These are phyloP conservation scores for Protodeltote pygarga DNA, from an alignment of 2,888 invertebrate species.

Conservation along the genomic window DNA sequence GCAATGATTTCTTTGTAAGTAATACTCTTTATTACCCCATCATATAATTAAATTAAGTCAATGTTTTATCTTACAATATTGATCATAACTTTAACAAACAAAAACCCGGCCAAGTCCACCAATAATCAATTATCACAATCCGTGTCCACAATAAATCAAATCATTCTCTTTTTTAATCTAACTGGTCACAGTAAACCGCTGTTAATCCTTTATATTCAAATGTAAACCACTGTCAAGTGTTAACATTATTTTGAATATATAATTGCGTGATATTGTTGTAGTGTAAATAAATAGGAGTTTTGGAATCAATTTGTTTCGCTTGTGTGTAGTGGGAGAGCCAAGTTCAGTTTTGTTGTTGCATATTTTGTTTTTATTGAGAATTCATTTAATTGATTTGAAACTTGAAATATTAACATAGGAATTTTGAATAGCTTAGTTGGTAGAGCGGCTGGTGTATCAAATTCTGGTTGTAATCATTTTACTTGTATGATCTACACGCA, in stretches of 20 bases:
- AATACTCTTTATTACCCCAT: no score
- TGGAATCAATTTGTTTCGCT: constrained; percentile 58
- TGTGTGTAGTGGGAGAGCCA: not conserved
- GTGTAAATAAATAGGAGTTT: constrained; percentile 56
- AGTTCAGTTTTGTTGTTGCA: not conserved
- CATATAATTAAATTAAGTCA: no score
- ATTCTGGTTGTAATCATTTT: no score
- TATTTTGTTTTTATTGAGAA: not conserved
- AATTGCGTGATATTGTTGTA: constrained; percentile 77
- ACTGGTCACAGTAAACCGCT: constrained; percentile 52
- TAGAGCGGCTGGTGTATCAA: no score
- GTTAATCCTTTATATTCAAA: constrained; percentile 66
- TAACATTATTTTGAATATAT: constrained; percentile 68
- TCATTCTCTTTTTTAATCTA: constrained; percentile 50
- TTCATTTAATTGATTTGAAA: not conserved
- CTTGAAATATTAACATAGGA: not conserved
- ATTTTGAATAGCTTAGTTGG: no score
- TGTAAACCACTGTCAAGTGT: constrained; percentile 56
- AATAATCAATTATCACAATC: constrained; percentile 27
- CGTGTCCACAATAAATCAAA: constrained; percentile 46
- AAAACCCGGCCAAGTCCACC: constrained; percentile 10
- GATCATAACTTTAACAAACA: not conserved
- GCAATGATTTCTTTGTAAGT: no score
- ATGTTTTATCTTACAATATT: no score
- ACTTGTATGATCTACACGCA: no score